Base-by-base conservation (phyloP, 2,797 vertebrate genomes). In the Hydrolagus colliei region DNA sequence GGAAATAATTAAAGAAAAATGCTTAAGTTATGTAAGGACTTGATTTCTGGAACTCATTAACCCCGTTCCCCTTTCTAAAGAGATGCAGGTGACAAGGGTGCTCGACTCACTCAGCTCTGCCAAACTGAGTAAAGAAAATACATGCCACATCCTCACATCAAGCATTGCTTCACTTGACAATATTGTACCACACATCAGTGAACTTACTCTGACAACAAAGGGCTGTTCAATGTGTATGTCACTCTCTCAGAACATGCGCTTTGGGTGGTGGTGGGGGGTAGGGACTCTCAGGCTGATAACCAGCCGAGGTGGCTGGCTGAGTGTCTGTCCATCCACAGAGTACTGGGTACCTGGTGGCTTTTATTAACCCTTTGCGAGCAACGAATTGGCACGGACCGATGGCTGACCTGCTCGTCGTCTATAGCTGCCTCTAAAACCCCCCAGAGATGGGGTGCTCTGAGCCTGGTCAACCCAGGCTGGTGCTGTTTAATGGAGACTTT, bases 31-130 rank as follows among this genome's bases (percentile, higher is more conserved):
- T 5, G 65, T 84, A 71, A 68, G 79, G 79, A 9, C 65, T 61
- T 67, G 79, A 84, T 84, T 35, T 41, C 79, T 84, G 79, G 79
- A 84, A 84, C 16, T 71, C 67, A 84, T 84, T 71, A 84, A 84
- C 65, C 65, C 65, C 79, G 12, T 52, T 11, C 16, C 16, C 65
- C 65, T 16, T 84, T 41, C 71, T 32, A 84, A 71, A 84, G 79
- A 84, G 79, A 84, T 84, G 65, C 63, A 84, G 79, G 79, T 84
- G 79, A 84, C 71, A 84, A 84, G 67, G 65, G 79, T 11, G 65
- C 18, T 71, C 35, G 4, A 11, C 68, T 41, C 79, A 11, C 79
- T 71, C 32, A 67, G 65, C 63, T 35, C 32, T 84, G 65, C 79
- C 79, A 68, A 71, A 68, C 41, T 52, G 41, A 52, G 41, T 3